Conservation (phyloP, 2,888 invertebrate species). For the Diabrotica balteata region DNA sequence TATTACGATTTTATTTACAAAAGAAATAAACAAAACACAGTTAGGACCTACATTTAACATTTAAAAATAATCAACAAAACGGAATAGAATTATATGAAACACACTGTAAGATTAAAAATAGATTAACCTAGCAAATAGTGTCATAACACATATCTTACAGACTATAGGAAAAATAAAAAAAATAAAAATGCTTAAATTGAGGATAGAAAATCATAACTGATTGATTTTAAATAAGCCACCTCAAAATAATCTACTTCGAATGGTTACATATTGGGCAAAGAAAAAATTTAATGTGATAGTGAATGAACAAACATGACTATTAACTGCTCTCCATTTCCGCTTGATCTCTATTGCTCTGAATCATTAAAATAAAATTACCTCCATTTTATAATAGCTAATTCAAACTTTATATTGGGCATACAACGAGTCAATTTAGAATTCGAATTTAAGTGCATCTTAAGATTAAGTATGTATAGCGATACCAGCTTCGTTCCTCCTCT, state of each 20-base stretch:
- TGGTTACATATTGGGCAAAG: constrained; percentile 21
- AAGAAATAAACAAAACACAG: constrained; percentile 35
- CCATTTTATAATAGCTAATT: background rate
- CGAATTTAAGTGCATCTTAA: too few species aligned
- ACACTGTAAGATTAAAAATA: constrained; percentile 33
- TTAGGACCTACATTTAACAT: constrained; percentile 25
- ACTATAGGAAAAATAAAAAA: constrained; percentile 28
- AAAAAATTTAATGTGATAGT: constrained; percentile 3
- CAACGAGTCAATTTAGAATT: background rate
- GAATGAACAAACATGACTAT: too few species aligned
- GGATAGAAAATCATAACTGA: constrained; percentile 28
- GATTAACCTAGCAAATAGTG: constrained; percentile 40
- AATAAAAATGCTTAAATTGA: constrained; percentile 32
- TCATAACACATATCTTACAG: constrained; percentile 31
- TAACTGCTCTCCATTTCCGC: too few species aligned
- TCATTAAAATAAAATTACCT: background rate
- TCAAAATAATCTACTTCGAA: constrained; percentile 16
- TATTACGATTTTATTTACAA: constrained; percentile 43
- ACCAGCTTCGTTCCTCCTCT: too few species aligned
- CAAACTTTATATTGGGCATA: background rate
- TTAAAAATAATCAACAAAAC: constrained; percentile 32
- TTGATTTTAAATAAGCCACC: constrained; percentile 24
- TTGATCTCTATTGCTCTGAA: background rate
- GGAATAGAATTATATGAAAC: constrained; percentile 44
- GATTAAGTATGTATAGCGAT: too few species aligned